phyloP scores from a whole-genome alignment of 2,888 invertebrate genomes.

The Zaprionus lineosus region DNA sequence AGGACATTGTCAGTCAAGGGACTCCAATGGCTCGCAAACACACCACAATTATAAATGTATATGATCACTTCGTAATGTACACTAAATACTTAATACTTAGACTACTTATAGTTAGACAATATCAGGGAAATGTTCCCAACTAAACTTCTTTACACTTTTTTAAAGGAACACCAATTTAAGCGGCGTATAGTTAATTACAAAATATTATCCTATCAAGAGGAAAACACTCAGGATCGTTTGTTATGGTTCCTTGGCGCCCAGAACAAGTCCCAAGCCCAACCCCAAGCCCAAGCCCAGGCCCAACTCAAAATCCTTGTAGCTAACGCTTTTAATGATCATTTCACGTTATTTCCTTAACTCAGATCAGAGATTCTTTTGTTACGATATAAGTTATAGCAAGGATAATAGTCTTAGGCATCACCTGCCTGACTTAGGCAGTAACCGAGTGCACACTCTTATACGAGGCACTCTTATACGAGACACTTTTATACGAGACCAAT shows the following conservation, averaged over 20 bases:
- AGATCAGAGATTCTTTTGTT: too few relatives aligned
- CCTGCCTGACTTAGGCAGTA: too few relatives aligned
- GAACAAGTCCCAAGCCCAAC: neutral
- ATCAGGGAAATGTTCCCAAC: conserved; percentile 72
- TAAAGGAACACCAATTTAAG: conserved; percentile 57
- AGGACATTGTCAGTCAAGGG: too few relatives aligned
- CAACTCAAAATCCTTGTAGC: conserved; percentile 8
- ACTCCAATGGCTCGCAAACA: neutral
- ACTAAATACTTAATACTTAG: conserved; percentile 23
- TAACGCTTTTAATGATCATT: conserved; percentile 57
- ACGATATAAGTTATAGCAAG: too few relatives aligned
- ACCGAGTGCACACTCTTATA: too few relatives aligned
- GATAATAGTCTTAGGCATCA: too few relatives aligned
- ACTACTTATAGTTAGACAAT: conserved; percentile 79
- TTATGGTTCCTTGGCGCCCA: conserved; percentile 40
- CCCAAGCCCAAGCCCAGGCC: neutral
- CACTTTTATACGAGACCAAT: conserved; percentile 62
- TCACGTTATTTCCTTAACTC: conserved; percentile 5
- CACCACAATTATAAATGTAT: neutral
- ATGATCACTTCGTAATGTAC: conserved; percentile 13
- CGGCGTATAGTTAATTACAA: conserved; percentile 23
- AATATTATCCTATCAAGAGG: conserved; percentile 19
- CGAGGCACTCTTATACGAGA: too few relatives aligned
- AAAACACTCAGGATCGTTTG: conserved; percentile 46
- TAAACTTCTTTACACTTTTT: conserved; percentile 56